Base-by-base conservation (phyloP, 2,113 vertebrate species). In the Puma concolor region DNA sequence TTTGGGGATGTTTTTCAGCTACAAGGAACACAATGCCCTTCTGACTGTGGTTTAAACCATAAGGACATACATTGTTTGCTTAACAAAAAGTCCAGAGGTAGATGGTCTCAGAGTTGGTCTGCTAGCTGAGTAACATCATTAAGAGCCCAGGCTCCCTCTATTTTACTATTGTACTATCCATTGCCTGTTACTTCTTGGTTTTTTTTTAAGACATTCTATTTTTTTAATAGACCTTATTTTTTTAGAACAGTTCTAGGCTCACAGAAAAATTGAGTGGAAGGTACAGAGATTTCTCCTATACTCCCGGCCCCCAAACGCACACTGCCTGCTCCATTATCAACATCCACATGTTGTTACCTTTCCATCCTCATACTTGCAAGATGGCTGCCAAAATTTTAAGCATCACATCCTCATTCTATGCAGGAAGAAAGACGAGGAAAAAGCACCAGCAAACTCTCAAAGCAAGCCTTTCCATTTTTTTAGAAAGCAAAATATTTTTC, bases 401-500 rank as follows among this genome's bases (percentile, higher is more conserved):
- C 14, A 50, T 44, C 64, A 29, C 36, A 29, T 15, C 69, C 19
- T 66, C 27, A 76, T 36, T 54, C 41, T 48, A 1, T 27, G 17
- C 74, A 64, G 33, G 21, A 81, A 94, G 27, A n/a, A 84, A 23
- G 79, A 63, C 1, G 25, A 36, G 80, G 11, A 2, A 48, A 23
- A 13, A 64, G 31, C 23, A 44, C 64, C 25, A 86, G 19, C 29
- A 66, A 69, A 15, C 14, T 36, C 23, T 90, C 48, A 57, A 0
- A 41, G 36, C 36, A 10, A n/a, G 16, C 23, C 23, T 91, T 92
- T 81, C 36, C 50, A 1, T 77, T 63, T 76, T 83, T n/a, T 21
- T 33, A 81, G 67, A 95, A 84, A 85, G 27, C 11, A 77, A 91
- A 93, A 2, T 19, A 52, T 76, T n/a, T 91, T 82, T 52, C 74